Base-by-base conservation (phyloP, 2,888 invertebrate genomes). In the Neuroscelio doddi region DNA sequence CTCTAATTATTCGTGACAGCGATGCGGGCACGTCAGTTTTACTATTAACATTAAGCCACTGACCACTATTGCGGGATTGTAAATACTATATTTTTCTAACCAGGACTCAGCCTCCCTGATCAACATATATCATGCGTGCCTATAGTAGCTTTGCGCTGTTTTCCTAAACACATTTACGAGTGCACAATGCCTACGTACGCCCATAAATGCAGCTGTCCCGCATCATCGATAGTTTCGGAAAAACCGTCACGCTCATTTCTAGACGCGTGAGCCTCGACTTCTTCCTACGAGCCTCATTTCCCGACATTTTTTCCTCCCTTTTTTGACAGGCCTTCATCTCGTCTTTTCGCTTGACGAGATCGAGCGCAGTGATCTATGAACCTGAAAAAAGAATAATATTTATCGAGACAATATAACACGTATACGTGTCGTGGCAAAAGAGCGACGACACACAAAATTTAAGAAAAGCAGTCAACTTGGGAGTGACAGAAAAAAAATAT, bases 161-260 rank as follows among this genome's bases (percentile, higher is more conserved):
- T 63, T 50, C 52, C 56, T 53, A 15, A 38, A 53, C 27, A 46
- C 47, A 52, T 27, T 17, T 30, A 32, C 41, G 16, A 3, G 27
- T 53, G 44, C 61, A 58, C 45, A 55, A 44, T 38, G 38, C 63
- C 45, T 1, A 12, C 12, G 12, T 32, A 10, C 41, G 16, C 46
- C 29, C 44, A 26, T 41, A 30, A 66, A 47, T 47, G 72, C 79
- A 80, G 79, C 79, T 80, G 79, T 78, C 79, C 79, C 79, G 78
- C 79, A 80, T 78, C 69, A 42, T 64, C 39, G 53, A 51, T 38
- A 47, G 62, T 57, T 61, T 66, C 55, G 50, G 52, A 45, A 57
- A 71, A 72, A 74, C 70, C 66, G 66, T 70, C 65, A 59, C 53
- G 58, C 56, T 66, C 52, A 49, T 55, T 39, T 39, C 50, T 29